These are phyloP conservation scores for Petrophora chlorosata DNA, from an alignment of 2,888 invertebrate genomes.

Conservation along the genomic window DNA sequence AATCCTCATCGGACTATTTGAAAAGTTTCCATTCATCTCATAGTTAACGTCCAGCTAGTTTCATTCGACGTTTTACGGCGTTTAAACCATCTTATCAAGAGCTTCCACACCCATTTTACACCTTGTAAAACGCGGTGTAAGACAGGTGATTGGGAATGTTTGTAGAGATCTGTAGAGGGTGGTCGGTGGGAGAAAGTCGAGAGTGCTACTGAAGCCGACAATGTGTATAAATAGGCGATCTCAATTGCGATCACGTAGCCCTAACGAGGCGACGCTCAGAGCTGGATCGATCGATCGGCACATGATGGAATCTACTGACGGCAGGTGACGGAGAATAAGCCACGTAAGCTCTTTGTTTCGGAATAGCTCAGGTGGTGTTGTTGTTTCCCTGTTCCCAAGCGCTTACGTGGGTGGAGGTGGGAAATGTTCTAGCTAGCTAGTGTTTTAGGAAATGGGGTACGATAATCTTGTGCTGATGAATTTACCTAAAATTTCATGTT, in stretches of 20 bases:
- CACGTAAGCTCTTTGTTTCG: constrained; percentile 40
- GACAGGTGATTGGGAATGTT: constrained; percentile 33
- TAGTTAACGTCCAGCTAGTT: constrained; percentile 68
- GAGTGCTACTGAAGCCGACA: constrained; percentile 65
- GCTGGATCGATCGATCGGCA: constrained; percentile 61
- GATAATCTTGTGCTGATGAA: constrained; percentile 3
- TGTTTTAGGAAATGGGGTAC: constrained; percentile 3
- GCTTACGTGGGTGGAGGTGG: constrained; percentile 5
- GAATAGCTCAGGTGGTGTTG: constrained; percentile 31
- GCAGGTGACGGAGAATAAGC: constrained; percentile 25
- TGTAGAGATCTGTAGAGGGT: constrained; percentile 44
- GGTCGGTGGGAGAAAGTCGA: constrained; percentile 57
- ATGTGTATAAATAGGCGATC: constrained; percentile 79
- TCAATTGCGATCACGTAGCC: constrained; percentile 78
- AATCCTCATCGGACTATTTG: constrained; percentile 58
- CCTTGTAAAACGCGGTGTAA: constrained; percentile 21
- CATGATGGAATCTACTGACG: constrained; percentile 59
- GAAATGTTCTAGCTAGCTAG: constrained; percentile 7
- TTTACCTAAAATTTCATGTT: not conserved
- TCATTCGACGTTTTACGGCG: constrained; percentile 57
- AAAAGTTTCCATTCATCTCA: constrained; percentile 66
- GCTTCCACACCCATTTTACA: constrained; percentile 9
- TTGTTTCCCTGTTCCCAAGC: constrained; percentile 26
- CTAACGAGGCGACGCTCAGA: constrained; percentile 75
- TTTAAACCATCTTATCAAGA: constrained; percentile 56